Base-by-base conservation (phyloP, 2,888 invertebrate species). In the Protodeltote pygarga region DNA sequence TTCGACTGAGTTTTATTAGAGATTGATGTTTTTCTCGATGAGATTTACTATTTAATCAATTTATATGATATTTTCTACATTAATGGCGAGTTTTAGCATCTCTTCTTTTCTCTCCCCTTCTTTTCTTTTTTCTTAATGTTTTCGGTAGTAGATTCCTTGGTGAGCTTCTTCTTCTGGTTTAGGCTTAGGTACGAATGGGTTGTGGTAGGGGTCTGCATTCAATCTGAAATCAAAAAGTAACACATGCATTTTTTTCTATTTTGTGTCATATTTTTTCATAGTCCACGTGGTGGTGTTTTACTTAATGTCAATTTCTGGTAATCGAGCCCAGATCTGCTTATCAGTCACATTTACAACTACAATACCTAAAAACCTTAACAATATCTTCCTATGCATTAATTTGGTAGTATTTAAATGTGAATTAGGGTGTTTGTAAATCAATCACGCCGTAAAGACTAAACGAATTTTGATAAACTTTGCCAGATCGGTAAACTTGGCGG, bases 141-240 rank as follows among this genome's bases (percentile, higher is more conserved):
- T 58, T 10, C 69, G 71, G 51, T 74, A 74, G 46, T 54, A 76
- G 42, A 73, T 70, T 23, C 73, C 74, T 4, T 65, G 61, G 3
- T 37, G 40, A 1, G 1, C 16, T 5, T 41, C 65, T 17, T 65
- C 66, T 52, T 94, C 93, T 1, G 92, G 93, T 69, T 95, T 95
- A 44, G 94, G 94, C 75, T 96, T 96, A 0, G 96, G 95, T 20
- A 94, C 93, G 79, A 95, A 97, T 0, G 97, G 97, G 86, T 97
- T 97, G 79, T 96, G 96, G 52, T 94, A 86, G 0, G 96, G 96
- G 75, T 97, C 96, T 52, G 95, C 93, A 75, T 97, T 97, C 59
- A 97, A 85, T 61, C 96, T 96, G 84, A 59, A 93, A 90, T 50
- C 62, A 55, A 15, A 5, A 4, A n/a, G 10, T 8, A n/a, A n/a